These are phyloP conservation scores for Aegotheles bennettii DNA, from an alignment of 2,113 vertebrate species.

Conservation along the genomic window DNA sequence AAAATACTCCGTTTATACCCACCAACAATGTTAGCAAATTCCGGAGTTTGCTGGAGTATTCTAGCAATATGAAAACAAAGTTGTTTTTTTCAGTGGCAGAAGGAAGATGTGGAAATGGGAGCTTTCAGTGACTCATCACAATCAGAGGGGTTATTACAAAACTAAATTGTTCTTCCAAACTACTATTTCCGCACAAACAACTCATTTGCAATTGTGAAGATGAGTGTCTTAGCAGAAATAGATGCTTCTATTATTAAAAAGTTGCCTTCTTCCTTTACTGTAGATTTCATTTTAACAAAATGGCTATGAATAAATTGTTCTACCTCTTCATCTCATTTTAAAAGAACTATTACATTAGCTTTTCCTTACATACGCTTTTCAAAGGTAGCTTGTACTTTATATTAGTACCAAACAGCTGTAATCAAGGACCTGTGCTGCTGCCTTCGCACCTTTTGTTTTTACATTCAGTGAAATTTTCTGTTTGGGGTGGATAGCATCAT, in stretches of 20 bases:
- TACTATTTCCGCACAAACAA: conserved; percentile 46
- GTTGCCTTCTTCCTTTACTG: background rate
- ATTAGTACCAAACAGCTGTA: background rate
- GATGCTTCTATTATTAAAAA: background rate
- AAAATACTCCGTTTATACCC: conserved; percentile 3
- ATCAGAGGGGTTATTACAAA: conserved; percentile 31
- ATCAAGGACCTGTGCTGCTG: background rate
- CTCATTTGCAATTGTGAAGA: conserved; percentile 6
- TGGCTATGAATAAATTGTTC: background rate
- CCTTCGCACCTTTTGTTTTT: background rate
- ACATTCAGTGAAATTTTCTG: background rate
- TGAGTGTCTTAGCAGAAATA: background rate
- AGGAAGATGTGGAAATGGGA: conserved; percentile 44
- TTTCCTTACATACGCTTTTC: background rate
- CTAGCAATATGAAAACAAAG: background rate
- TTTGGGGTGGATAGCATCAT: background rate
- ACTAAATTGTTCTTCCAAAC: conserved; percentile 33
- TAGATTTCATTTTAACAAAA: background rate
- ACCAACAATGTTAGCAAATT: conserved; percentile 11
- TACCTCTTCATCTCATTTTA: background rate
- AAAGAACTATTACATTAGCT: background rate
- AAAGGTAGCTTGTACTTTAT: background rate
- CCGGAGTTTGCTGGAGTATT: background rate
- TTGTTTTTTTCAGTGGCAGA: background rate
- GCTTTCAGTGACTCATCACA: conserved; percentile 45